Evolutionary conservation across 2,113 vertebrate species (phyloP).

Genomic region (Amblyopsis rosae): DNA sequence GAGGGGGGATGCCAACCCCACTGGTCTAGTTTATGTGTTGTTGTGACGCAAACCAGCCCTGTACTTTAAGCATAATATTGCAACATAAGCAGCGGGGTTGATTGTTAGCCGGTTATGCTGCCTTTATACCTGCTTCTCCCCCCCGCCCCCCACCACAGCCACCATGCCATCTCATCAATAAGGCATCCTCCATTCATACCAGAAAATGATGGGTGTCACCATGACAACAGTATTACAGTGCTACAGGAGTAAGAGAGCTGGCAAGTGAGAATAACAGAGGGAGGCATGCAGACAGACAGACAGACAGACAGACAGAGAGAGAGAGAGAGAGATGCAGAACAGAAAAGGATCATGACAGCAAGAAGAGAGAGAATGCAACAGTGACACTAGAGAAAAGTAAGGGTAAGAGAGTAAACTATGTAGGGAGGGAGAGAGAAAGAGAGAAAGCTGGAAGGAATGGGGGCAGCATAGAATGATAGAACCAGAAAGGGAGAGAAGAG

Average conservation of each 20-base stretch:
- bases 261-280: conserved; percentile 26
- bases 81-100: neutral
- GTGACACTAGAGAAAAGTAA: conserved; percentile 11
- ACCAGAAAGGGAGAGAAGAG: neutral
- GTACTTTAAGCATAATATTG: neutral
- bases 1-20: too few relatives aligned
- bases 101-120: neutral
- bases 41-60: too few relatives aligned
- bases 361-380: conserved; percentile 22
- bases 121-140: neutral
- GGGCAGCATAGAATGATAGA: neutral
- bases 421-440: conserved; percentile 37
- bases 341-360: conserved; percentile 17
- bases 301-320: neutral
- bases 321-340: conserved; percentile 11
- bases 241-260: conserved; percentile 55
- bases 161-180: conserved; percentile 69
- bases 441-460: neutral
- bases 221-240: conserved; percentile 75
- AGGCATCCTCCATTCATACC: conserved; percentile 72
- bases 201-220: conserved; percentile 72
- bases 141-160: conserved; percentile 17
- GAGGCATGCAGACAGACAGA: conserved; percentile 5
- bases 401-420: conserved; percentile 48
- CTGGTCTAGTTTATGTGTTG: too few relatives aligned